These are phyloP conservation scores for Plutomurus gul DNA, from an alignment of 1,140 invertebrate species.

Conservation along the genomic window DNA sequence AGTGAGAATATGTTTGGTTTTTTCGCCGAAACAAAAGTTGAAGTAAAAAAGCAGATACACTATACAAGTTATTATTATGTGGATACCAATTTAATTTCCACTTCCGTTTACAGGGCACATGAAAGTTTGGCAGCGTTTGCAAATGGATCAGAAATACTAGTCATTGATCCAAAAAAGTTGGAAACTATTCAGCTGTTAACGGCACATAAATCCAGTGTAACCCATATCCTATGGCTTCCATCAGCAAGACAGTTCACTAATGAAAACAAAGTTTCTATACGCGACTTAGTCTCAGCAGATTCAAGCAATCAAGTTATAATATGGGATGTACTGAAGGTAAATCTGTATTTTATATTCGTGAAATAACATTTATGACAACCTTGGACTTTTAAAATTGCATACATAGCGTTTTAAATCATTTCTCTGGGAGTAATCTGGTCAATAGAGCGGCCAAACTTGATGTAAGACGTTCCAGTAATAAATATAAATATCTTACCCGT, in stretches of 20 bases:
- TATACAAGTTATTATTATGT: no score
- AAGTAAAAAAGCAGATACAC: neutral
- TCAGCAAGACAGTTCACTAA: slow-evolving; percentile 35
- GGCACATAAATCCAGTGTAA: slow-evolving; percentile 10
- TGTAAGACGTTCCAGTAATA: no score
- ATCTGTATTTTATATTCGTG: no score
- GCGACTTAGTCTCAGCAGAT: slow-evolving; percentile 46
- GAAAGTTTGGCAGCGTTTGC: slow-evolving; percentile 37
- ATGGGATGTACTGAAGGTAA: slow-evolving; percentile 51
- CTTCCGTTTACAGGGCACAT: slow-evolving; percentile 23
- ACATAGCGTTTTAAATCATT: no score
- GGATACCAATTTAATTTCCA: no score
- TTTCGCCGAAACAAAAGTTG: no score
- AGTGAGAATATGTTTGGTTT: no score
- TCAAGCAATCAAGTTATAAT: slow-evolving; percentile 32
- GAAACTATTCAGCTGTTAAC: slow-evolving; percentile 26
- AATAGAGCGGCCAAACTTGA: no score
- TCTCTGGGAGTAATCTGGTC: no score
- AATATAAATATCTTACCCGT: no score
- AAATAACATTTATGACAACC: no score
- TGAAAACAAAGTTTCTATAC: slow-evolving; percentile 30
- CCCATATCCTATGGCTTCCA: slow-evolving; percentile 44
- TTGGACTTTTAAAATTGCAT: no score
- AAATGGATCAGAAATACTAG: slow-evolving; percentile 45
- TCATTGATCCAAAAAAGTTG: slow-evolving; percentile 37